A percentile compares a stretch with the other conserved stretches of the same genome.
Evolutionary conservation across 2,888 invertebrate genomes (phyloP).

Genomic region (Stratiomys singularior): DNA sequence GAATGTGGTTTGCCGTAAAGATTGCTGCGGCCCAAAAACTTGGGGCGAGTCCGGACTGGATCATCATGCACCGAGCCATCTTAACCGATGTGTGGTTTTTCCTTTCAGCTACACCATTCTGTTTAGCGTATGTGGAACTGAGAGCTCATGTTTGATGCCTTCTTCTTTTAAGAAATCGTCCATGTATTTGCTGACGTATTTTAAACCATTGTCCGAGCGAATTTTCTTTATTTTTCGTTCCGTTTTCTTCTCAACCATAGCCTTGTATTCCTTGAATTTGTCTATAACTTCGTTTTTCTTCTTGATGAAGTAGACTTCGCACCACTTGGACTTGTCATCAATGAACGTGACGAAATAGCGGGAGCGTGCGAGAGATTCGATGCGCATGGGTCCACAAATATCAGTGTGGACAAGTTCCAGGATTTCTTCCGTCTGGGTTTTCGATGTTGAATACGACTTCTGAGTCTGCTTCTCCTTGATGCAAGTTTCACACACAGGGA

Average conservation of each 20-base stretch:
- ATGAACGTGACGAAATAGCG: too few species aligned
- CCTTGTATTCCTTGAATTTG: background rate
- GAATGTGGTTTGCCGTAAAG: background rate
- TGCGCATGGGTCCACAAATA: too few species aligned
- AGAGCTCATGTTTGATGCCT: background rate
- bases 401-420: too few species aligned
- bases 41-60: background rate
- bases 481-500: too few species aligned
- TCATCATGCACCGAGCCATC: too few species aligned
- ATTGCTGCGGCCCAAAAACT: constrained; percentile 17
- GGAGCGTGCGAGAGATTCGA: too few species aligned
- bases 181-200: background rate
- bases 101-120: constrained; percentile 16
- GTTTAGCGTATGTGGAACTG: background rate
- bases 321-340: background rate
- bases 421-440: too few species aligned
- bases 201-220: background rate
- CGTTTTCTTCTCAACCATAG: background rate
- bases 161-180: background rate
- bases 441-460: too few species aligned
- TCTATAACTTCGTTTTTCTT: background rate
- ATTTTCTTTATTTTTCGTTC: too few species aligned
- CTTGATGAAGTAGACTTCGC: background rate
- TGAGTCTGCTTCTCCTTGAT: too few species aligned
- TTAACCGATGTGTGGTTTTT: too few species aligned